Evolutionary conservation across 1,140 invertebrate species (phyloP), one percentile per base, ranked within the genome.

Genomic region (Monochamus saltuarius): DNA sequence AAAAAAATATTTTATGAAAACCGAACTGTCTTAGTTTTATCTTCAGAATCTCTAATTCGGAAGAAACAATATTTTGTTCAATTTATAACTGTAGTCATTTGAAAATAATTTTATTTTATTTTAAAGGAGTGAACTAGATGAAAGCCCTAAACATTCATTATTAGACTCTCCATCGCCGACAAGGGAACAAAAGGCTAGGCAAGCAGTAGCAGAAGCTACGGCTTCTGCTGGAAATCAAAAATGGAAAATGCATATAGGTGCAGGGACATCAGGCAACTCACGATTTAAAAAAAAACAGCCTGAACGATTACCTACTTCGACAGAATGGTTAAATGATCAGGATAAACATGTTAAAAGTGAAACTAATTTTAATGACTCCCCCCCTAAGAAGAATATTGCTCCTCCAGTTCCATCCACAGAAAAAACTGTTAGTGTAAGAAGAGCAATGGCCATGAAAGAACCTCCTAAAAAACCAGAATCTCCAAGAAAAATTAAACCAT

Each of bases 391-490:
- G 4, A 61, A 58, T 19, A 10, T 37, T 1, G 37, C 55, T 22
- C 42, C 61, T 19, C 59, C 67, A 2, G 65, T 74, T 9, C 66
- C 62, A 8, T 65, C 72, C 2, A 73, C 72, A 34, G 83, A 84
- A 51, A 83, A 83, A 65, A 78, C 78, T 65, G 77, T 82, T 46
- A 82, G 80, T 19, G 80, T 83, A 16, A 77, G 82, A 1, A 81
- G 82, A 57, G 80, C 80, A 4, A 82, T 83, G 81, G 81, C 82
- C 0, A 76, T 83, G 75, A 84, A 83, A 70, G 64, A 64, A 51
- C 59, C 67, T 51, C 80, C 70, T 10, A 68, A 68, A 49, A 72
- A 70, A 58, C 40, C 59, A 34, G 61, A 59, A 29, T 29, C 22
- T 50, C 80, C 70, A 7, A 68, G 67, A 49, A 72, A 70, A 58